phyloP scores from a whole-genome alignment of 2,888 invertebrate genomes.

The Micropterix aruncella region DNA sequence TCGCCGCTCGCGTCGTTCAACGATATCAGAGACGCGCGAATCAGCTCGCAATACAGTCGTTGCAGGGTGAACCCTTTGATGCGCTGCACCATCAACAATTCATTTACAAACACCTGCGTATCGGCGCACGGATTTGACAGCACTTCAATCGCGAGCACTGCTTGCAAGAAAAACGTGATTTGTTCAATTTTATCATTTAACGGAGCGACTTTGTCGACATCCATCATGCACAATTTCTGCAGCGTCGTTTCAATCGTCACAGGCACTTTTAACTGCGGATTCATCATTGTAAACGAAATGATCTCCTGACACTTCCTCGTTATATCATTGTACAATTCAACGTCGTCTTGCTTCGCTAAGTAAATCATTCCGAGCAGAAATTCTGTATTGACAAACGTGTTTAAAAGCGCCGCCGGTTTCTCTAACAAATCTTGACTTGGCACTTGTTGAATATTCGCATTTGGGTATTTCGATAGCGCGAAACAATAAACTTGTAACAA shows the following conservation, averaged over 20 bases:
- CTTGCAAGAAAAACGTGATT: slow-evolving; percentile 62
- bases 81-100: slow-evolving; percentile 71
- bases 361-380: slow-evolving; percentile 73
- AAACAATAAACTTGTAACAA: slow-evolving; percentile 58
- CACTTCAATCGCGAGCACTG: slow-evolving; percentile 72
- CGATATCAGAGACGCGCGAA: slow-evolving; percentile 81
- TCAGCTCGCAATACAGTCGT: slow-evolving; percentile 76
- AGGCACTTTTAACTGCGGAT: slow-evolving; percentile 38
- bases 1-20: slow-evolving; percentile 75
- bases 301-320: slow-evolving; percentile 67
- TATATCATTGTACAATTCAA: slow-evolving; percentile 48
- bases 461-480: slow-evolving; percentile 30
- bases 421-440: slow-evolving; percentile 50
- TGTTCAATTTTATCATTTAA: slow-evolving; percentile 43
- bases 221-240: slow-evolving; percentile 45
- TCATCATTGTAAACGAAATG: slow-evolving; percentile 43
- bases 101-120: slow-evolving; percentile 64
- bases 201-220: slow-evolving; percentile 44
- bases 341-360: slow-evolving; percentile 68
- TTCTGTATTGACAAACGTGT: slow-evolving; percentile 53
- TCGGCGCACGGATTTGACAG: slow-evolving; percentile 75
- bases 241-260: slow-evolving; percentile 44
- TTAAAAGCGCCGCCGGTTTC: slow-evolving; percentile 52
- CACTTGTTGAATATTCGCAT: slow-evolving; percentile 25
- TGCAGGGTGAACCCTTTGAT: slow-evolving; percentile 71